A percentile compares a stretch with the other conserved stretches of the same genome.
These are phyloP conservation scores for Dicaeum eximium DNA, from an alignment of 2,113 vertebrate genomes.

Conservation along the genomic window DNA sequence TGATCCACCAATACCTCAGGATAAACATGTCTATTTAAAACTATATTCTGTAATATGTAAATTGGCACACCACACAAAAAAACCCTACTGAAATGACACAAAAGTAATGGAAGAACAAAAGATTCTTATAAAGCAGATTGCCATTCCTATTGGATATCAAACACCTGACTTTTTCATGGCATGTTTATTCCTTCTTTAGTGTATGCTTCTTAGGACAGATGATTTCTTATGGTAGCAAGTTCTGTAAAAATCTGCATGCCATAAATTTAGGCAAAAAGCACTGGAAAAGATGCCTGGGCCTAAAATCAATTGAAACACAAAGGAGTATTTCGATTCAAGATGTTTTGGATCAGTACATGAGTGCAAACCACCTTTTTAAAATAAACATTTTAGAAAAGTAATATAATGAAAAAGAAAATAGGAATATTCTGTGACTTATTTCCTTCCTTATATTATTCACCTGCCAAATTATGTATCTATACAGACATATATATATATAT, in stretches of 20 bases:
- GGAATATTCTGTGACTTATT: not conserved
- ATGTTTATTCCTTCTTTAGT: not conserved
- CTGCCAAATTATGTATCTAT: not conserved
- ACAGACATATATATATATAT: rapidly evolving
- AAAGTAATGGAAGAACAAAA: not conserved
- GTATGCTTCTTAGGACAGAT: not conserved
- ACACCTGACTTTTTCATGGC: not conserved
- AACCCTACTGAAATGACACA: not conserved
- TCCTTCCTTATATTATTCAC: not conserved
- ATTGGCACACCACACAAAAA: not conserved
- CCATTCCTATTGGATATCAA: not conserved
- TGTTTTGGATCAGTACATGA: not conserved
- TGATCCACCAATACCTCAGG: not conserved
- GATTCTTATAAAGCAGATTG: not conserved
- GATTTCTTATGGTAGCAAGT: not conserved
- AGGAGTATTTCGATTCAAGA: not conserved
- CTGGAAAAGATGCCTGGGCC: not conserved
- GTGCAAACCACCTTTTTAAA: not conserved
- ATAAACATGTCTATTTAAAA: not conserved
- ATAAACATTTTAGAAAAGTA: not conserved
- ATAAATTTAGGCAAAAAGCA: not conserved
- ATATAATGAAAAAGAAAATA: not conserved
- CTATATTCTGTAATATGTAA: not conserved
- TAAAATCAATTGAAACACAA: not conserved
- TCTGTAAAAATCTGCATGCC: not conserved